phyloP scores from a whole-genome alignment of 1,140 invertebrate species.

The Ctenoplectra terminalis region DNA sequence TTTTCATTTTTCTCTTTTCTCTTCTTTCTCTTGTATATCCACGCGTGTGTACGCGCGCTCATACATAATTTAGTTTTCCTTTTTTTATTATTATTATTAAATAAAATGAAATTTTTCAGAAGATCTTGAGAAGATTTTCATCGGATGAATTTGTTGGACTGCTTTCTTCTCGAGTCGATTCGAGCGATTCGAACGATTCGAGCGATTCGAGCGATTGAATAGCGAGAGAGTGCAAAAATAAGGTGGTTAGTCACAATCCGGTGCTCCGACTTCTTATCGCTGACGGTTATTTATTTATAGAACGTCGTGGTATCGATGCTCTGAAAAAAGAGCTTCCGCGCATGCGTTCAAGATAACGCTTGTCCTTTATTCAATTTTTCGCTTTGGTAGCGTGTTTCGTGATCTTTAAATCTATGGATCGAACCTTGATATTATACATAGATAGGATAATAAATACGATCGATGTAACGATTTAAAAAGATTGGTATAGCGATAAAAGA shows the following conservation, averaged over 20 bases:
- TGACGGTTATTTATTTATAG: constrained; percentile 70
- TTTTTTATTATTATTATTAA: too few species aligned
- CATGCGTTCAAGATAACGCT: neutral
- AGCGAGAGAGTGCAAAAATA: neutral
- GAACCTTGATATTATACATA: neutral
- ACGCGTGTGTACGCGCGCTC: too few species aligned
- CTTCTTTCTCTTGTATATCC: too few species aligned
- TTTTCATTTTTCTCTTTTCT: too few species aligned
- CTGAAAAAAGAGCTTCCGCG: constrained; percentile 29
- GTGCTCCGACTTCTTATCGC: constrained; percentile 53
- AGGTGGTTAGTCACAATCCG: neutral
- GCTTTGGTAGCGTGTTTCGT: neutral
- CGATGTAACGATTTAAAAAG: neutral
- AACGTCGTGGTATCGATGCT: constrained; percentile 27
- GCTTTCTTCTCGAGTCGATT: too few species aligned
- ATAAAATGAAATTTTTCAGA: too few species aligned
- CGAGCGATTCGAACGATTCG: neutral
- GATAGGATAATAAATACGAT: neutral
- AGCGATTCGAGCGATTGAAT: neutral
- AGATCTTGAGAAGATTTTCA: too few species aligned
- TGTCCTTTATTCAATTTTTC: neutral
- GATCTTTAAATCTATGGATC: neutral
- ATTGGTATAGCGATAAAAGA: too few species aligned
- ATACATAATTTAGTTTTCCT: too few species aligned
- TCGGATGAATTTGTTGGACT: neutral